Base-by-base conservation (phyloP, 2,888 invertebrate genomes). In the Chymomyza procnemis region DNA sequence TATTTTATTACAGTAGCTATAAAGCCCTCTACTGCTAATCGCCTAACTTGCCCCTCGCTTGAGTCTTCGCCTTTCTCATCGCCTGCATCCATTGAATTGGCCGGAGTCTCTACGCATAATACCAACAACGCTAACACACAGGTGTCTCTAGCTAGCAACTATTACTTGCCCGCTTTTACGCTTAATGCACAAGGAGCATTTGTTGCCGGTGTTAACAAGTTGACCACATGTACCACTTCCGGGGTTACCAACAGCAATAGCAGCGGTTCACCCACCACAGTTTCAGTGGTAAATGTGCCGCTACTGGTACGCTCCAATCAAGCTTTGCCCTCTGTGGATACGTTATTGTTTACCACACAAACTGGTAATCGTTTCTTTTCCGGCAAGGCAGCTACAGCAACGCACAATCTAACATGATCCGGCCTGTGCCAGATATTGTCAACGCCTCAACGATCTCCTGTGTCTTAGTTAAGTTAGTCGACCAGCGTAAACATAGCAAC, bases 21-120 rank as follows among this genome's bases (percentile, higher is more conserved):
- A 47, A 88, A 81, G 61, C 57, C 75, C n/a, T 64, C 73, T 50
- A 83, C 80, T 64, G 74, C 76, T 22, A 86, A 84, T 67, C 86
- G 85, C 3, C 75, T 88, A 57, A 70, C 87, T 5, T 89, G 89
- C 62, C 89, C 90, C 9, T 90, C 90, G 3, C 74, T 90, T 3
- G 90, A 89, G 61, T 90, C 90, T 19, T 90, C 91, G 3, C 90
- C 91, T 26, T 89, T 88, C 65, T 90, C 90, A 5, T 90, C 90
- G 30, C 90, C 89, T 46, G 90, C 90, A 3, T 90, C 90, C 1
- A 88, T 90, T 69, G 90, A 90, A 70, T 69, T 90, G 68, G 74
- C 83, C 16, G 85, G 78, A 9, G 80, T 79, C 4, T 74, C 75
- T 48, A 3, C 71, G 64, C 46, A 64, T 64, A 18, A 18, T 69